phyloP scores from a whole-genome alignment of 2,888 invertebrate species.

The Brachycybe producta region DNA sequence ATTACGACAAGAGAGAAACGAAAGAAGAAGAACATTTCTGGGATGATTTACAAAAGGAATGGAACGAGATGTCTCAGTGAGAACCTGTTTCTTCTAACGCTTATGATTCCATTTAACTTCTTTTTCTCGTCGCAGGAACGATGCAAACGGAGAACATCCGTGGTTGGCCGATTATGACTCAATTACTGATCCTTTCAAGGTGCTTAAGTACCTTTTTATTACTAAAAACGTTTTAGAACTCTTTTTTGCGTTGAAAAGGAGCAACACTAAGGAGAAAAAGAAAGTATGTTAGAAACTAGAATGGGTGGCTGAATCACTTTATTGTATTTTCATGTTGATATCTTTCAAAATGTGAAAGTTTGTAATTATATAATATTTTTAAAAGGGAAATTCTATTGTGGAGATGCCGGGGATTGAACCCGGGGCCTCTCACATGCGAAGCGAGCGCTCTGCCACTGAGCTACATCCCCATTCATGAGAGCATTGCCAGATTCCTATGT shows the following conservation, averaged over 20 bases:
- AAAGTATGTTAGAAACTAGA: no score
- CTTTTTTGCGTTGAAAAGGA: no score
- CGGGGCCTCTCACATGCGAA: no score
- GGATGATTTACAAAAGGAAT: slow-evolving; percentile 35
- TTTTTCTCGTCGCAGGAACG: not conserved
- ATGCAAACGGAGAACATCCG: slow-evolving; percentile 39
- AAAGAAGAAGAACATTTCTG: slow-evolving; percentile 30
- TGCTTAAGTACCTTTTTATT: slow-evolving; percentile 24
- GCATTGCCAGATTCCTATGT: no score
- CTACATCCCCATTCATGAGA: no score
- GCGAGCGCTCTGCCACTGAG: no score
- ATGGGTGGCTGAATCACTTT: no score
- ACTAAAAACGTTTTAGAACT: slow-evolving; percentile 9
- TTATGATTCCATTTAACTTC: not conserved
- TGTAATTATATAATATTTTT: no score
- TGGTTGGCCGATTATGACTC: slow-evolving; percentile 58
- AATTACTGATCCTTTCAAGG: slow-evolving; percentile 49
- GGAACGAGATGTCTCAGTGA: slow-evolving; percentile 46
- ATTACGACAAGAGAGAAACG: slow-evolving; percentile 33
- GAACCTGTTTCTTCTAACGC: slow-evolving; percentile 25
- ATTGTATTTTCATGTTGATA: no score
- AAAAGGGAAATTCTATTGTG: no score
- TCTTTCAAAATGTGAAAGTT: not conserved
- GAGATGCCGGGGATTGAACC: no score
- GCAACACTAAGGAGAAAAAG: no score